phyloP scores from a whole-genome alignment of 2,113 vertebrate species.

The Apistogramma diplotaenia region DNA sequence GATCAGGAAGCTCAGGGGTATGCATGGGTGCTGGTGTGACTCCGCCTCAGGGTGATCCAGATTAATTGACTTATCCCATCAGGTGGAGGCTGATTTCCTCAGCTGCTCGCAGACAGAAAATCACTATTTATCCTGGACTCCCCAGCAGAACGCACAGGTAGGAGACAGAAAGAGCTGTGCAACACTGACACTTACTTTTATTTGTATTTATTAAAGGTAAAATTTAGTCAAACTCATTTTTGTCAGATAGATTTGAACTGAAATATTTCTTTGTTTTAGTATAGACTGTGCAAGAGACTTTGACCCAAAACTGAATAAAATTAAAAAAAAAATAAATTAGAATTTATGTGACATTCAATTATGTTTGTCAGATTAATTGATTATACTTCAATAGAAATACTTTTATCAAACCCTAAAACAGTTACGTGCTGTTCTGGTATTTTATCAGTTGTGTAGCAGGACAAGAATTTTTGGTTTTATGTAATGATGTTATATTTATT shows the following conservation, averaged over 20 bases:
- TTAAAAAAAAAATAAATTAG: background rate
- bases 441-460: background rate
- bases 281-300: background rate
- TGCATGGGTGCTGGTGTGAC: slow-evolving; percentile 14
- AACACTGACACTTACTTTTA: background rate
- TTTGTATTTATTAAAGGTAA: background rate
- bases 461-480: background rate
- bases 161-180: background rate
- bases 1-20: slow-evolving; percentile 1
- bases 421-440: background rate
- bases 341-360: accelerated
- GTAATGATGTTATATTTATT: background rate
- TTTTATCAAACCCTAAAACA: background rate
- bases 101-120: slow-evolving; percentile 18
- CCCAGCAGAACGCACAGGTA: slow-evolving; percentile 50
- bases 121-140: slow-evolving; percentile 11
- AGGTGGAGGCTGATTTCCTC: slow-evolving; percentile 30
- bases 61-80: slow-evolving; percentile 61
- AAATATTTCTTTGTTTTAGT: background rate
- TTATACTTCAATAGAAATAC: background rate
- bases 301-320: background rate
- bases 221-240: background rate
- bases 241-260: background rate
- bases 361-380: accelerated
- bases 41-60: slow-evolving; percentile 39